These are phyloP conservation scores for Tachysurus fulvidraco DNA, from an alignment of 2,113 vertebrate species.

Conservation along the genomic window DNA sequence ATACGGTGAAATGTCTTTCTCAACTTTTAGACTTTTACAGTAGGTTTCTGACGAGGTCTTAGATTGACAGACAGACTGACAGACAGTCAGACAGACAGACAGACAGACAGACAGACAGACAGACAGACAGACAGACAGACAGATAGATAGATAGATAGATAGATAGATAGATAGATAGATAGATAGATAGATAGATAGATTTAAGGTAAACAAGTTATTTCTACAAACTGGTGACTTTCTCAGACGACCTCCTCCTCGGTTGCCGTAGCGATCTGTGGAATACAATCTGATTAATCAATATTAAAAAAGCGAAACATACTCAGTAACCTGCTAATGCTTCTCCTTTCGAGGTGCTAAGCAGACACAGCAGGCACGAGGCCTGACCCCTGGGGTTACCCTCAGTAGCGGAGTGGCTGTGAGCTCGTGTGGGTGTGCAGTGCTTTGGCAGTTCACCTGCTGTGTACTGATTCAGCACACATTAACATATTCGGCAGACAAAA, in stretches of 20 bases:
- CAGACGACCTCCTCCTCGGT: neutral
- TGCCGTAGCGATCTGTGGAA: neutral
- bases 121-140: neutral
- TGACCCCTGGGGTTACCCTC: slow-evolving; percentile 43
- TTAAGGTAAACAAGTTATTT: neutral
- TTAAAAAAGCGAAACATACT: neutral
- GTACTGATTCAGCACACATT: slow-evolving; percentile 66
- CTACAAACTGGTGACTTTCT: neutral
- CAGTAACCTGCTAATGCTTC: neutral
- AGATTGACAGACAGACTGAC: neutral
- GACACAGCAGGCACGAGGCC: neutral
- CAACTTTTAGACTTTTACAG: neutral
- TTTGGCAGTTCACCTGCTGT: slow-evolving; percentile 40
- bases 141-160: neutral
- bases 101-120: no score
- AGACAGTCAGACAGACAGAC: neutral
- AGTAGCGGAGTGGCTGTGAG: slow-evolving; percentile 32
- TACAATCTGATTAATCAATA: neutral
- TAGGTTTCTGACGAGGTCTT: neutral
- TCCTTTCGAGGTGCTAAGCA: neutral
- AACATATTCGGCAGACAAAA: slow-evolving; percentile 61
- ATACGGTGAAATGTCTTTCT: neutral
- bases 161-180: neutral
- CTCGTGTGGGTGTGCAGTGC: slow-evolving; percentile 38
- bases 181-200: neutral